Base-by-base conservation (phyloP, 1,140 invertebrate species). In the Eufriesea mexicana region DNA sequence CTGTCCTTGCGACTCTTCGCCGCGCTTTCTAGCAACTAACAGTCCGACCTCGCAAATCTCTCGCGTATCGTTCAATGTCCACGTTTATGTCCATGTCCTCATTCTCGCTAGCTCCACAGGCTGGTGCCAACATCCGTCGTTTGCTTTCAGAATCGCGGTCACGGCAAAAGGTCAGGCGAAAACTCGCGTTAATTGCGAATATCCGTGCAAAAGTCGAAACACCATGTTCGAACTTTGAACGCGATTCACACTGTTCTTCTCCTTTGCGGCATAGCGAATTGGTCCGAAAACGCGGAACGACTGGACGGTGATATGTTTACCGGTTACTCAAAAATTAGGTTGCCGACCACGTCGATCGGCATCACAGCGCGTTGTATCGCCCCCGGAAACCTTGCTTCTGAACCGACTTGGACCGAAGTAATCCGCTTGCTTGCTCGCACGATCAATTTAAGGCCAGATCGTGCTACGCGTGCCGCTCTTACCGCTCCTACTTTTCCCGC, bases 391-490 rank as follows among this genome's bases (percentile, higher is more conserved):
- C 75, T 90, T 82, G 67, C 88, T 85, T 73, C 84, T 68, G 79
- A 71, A 76, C 70, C 89, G 79, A 89, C 84, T 85, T 85, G 86
- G 85, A 87, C 35, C 84, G 62, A 87, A 92, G 86, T 92, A 92
- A 92, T 83, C 83, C 79, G 84, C 80, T 86, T 83, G 82, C 85
- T 89, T 86, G 84, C 84, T 78, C 64, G 77, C 55, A 35, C 85
- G 86, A 89, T 90, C 86, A 91, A 89, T 91, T 92, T 90, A 91
- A 92, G 75, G 89, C 80, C 89, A 78, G 80, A 88, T 86, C 81
- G 71, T 74, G 74, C 51, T 78, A 64, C 84, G 45, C 47, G 51
- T 35, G 25, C 25, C 61, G 51, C 76, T 83, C 66, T 76, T 76
- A 77, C 74, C 74, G 71, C 61, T 67, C 49, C 42, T 49, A 23